Evolutionary conservation across 2,888 invertebrate genomes (phyloP).

Genomic region (Cybosia mesomella): DNA sequence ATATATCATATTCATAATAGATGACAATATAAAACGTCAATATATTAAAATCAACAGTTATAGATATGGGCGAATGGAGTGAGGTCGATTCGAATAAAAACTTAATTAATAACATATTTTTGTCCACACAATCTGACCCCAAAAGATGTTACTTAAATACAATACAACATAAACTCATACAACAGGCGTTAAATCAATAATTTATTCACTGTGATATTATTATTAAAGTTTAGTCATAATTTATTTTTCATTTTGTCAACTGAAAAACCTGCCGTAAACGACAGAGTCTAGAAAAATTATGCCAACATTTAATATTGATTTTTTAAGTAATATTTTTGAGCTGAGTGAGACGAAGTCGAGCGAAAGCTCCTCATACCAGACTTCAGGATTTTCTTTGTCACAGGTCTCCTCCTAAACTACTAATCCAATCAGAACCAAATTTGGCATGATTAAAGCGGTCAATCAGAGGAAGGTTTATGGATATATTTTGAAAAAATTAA

Average conservation of each 20-base stretch:
- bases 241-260: slow-evolving; percentile 39
- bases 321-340: slow-evolving; percentile 49
- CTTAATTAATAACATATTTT: slow-evolving; percentile 13
- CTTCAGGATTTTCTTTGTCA: no score
- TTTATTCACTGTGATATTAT: slow-evolving; percentile 73
- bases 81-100: slow-evolving; percentile 38
- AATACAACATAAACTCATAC: slow-evolving; percentile 24
- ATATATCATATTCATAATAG: slow-evolving; percentile 71
- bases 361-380: no score
- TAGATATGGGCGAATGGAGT: slow-evolving; percentile 40
- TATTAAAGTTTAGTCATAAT: slow-evolving; percentile 40
- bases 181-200: slow-evolving; percentile 44
- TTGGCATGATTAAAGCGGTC: no score
- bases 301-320: slow-evolving; percentile 39
- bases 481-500: no score
- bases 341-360: no score
- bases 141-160: slow-evolving; percentile 28
- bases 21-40: slow-evolving; percentile 61
- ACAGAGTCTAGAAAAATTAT: slow-evolving; percentile 46
- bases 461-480: no score
- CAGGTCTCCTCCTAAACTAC: no score
- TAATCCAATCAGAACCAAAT: no score
- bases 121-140: slow-evolving; percentile 36
- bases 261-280: slow-evolving; percentile 35
- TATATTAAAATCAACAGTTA: slow-evolving; percentile 51